phyloP scores from a whole-genome alignment of 2,113 vertebrate genomes.

The Scomber japonicus region DNA sequence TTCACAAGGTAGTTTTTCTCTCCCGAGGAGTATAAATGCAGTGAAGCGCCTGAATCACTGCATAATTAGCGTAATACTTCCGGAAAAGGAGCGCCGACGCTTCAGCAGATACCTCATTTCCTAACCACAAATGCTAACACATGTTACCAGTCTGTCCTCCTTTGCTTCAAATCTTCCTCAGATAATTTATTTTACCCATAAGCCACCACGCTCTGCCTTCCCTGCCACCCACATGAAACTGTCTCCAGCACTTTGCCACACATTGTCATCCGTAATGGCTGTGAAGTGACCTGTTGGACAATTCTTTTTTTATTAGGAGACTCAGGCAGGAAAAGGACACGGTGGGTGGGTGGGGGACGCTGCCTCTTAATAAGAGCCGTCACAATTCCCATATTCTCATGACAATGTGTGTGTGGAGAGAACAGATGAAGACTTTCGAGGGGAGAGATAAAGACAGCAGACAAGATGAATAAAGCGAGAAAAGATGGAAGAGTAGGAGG shows the following conservation, averaged over 20 bases:
- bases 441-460: conserved; percentile 30
- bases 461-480: conserved; percentile 36
- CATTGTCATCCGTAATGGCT: conserved; percentile 47
- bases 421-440: conserved; percentile 40
- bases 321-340: conserved; percentile 24
- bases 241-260: conserved; percentile 25
- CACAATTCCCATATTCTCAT: conserved; percentile 31
- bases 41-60: neutral
- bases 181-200: neutral
- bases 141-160: neutral
- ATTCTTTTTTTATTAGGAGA: conserved; percentile 40
- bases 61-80: neutral
- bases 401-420: conserved; percentile 24
- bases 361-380: conserved; percentile 20
- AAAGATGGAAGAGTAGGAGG: conserved; percentile 17
- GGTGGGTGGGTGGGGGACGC: neutral
- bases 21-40: neutral
- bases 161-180: neutral
- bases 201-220: conserved; percentile 7
- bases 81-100: neutral
- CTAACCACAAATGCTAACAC: conserved; percentile 1
- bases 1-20: no score
- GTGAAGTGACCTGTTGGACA: conserved; percentile 49
- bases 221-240: conserved; percentile 45
- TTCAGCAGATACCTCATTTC: neutral